phyloP scores from a whole-genome alignment of 1,140 invertebrate genomes.

The Bombus pyrosoma region DNA sequence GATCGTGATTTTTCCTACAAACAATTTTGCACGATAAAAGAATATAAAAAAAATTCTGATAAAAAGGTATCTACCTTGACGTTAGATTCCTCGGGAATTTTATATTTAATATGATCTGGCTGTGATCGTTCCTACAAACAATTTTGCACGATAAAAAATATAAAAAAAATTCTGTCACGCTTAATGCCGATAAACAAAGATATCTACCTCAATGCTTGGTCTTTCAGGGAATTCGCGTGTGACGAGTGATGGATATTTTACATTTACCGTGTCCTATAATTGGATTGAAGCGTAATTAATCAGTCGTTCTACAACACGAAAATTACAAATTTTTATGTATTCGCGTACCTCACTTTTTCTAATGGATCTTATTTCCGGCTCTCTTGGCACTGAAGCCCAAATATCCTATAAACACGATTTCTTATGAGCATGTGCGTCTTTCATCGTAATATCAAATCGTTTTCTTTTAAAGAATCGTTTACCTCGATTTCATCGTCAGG shows the following conservation, averaged over 20 bases:
- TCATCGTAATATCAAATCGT: not conserved
- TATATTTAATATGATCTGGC: not conserved
- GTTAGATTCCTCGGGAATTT: not conserved
- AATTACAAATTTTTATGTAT: not conserved
- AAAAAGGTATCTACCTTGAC: slow-evolving; percentile 1
- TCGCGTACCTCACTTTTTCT: slow-evolving; percentile 37
- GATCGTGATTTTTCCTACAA: not conserved
- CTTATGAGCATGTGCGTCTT: not conserved
- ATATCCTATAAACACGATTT: slow-evolving; percentile 48
- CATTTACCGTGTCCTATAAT: not conserved
- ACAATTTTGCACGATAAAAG: not conserved
- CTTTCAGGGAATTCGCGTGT: not conserved
- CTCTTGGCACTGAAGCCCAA: slow-evolving; percentile 30
- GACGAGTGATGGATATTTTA: not conserved
- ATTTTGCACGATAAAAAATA: not conserved
- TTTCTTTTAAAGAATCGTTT: slow-evolving; percentile 2
- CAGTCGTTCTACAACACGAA: not conserved
- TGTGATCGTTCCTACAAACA: not conserved
- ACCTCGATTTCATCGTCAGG: slow-evolving; percentile 48
- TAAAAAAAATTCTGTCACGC: not conserved
- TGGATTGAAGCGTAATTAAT: not conserved
- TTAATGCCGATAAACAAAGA: not conserved
- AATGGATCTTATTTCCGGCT: not conserved
- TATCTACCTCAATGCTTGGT: not conserved
- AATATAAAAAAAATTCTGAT: not conserved